Conservation (phyloP, 2,113 vertebrate genomes). For the Rhineura floridana region DNA sequence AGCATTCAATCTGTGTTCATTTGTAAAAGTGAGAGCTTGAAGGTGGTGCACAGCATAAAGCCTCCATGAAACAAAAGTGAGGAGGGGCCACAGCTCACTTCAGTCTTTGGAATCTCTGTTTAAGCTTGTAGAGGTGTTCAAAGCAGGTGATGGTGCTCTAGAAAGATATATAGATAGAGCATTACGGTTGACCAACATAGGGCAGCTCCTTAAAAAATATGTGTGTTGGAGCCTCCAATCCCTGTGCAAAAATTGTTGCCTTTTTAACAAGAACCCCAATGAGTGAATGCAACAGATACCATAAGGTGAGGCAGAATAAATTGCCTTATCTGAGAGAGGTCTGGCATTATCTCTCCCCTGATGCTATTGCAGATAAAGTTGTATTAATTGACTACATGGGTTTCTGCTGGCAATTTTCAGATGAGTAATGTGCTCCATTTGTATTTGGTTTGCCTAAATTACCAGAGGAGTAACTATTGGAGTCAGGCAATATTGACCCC, state of each 20-base stretch:
- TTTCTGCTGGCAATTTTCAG: accelerated
- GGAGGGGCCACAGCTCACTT: neutral
- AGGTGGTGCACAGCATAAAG: neutral
- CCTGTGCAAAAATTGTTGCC: conserved; percentile 10
- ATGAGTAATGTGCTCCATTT: neutral
- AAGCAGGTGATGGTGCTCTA: neutral
- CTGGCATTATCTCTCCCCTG: neutral
- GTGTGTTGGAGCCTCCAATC: no score
- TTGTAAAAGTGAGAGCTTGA: neutral
- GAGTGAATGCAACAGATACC: neutral
- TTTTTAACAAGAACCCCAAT: neutral
- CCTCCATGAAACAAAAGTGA: neutral
- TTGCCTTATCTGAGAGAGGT: accelerated
- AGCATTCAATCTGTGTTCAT: neutral
- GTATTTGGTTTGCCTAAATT: conserved; percentile 23
- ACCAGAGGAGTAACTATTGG: neutral
- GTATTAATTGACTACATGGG: neutral
- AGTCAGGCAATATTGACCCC: conserved; percentile 45
- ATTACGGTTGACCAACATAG: neutral
- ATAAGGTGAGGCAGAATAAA: neutral
- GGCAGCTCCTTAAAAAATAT: neutral
- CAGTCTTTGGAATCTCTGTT: neutral
- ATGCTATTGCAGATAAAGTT: neutral
- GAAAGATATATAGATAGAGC: neutral
- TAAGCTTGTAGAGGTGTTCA: neutral